Evolutionary conservation across 2,113 vertebrate genomes (phyloP).

Genomic region (Brachirus orientalis): DNA sequence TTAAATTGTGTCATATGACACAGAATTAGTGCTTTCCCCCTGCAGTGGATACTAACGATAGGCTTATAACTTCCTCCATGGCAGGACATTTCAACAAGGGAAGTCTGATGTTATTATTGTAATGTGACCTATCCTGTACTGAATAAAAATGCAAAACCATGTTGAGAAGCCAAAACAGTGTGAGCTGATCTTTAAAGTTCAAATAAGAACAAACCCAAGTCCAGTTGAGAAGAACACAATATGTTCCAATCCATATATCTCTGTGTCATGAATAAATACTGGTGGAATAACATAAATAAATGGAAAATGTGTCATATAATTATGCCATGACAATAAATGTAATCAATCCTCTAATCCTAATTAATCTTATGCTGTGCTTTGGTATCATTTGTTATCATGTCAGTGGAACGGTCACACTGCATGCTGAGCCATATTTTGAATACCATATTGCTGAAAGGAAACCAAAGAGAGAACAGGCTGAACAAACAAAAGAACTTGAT

Average conservation of each 20-base stretch:
- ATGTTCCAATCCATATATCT: slow-evolving; percentile 57
- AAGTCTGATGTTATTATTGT: too few relatives aligned
- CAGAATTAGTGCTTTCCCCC: too few relatives aligned
- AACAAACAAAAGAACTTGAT: slow-evolving; percentile 9
- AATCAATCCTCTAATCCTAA: slow-evolving; percentile 66
- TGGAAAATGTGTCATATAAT: slow-evolving; percentile 72
- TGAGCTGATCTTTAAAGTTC: too few relatives aligned
- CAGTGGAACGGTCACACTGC: slow-evolving; percentile 16
- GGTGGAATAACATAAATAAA: slow-evolving; percentile 63
- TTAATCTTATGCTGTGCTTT: slow-evolving; percentile 54
- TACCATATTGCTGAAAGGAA: slow-evolving; percentile 14
- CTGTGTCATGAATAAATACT: slow-evolving; percentile 61
- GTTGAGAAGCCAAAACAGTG: too few relatives aligned
- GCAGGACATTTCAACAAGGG: too few relatives aligned
- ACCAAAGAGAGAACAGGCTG: slow-evolving; percentile 1
- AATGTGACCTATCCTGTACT: too few relatives aligned
- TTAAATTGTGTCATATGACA: too few relatives aligned
- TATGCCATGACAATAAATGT: slow-evolving; percentile 66
- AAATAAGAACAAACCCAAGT: slow-evolving; percentile 19
- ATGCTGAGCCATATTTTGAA: slow-evolving; percentile 42
- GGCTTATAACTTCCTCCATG: too few relatives aligned
- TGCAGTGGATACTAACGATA: too few relatives aligned
- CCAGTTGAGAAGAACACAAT: slow-evolving; percentile 15
- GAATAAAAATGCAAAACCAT: too few relatives aligned
- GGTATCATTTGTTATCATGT: slow-evolving; percentile 55